A percentile compares a stretch with the other conserved stretches of the same genome.
These are phyloP conservation scores for Bombus superbus DNA, from an alignment of 1,140 invertebrate genomes.

Conservation along the genomic window DNA sequence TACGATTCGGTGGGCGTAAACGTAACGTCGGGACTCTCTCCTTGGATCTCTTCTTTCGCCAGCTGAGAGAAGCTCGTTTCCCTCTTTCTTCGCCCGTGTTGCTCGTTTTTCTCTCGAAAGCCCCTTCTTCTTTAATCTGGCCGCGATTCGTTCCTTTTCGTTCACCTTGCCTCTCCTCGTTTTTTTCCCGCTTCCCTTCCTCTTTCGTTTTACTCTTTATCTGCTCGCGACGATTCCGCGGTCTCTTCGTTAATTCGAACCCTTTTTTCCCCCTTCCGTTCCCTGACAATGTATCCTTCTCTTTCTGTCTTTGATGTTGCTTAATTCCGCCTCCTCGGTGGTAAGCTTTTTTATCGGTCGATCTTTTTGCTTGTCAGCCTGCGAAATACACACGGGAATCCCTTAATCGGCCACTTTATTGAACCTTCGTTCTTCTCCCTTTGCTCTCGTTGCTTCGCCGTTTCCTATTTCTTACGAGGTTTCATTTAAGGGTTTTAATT, in stretches of 20 bases:
- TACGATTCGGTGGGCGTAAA: slow-evolving; percentile 62
- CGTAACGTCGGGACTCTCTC: slow-evolving; percentile 41
- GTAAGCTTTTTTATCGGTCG: background rate
- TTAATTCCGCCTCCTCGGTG: slow-evolving; percentile 18
- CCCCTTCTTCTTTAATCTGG: slow-evolving; percentile 38
- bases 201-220: background rate
- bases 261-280: background rate
- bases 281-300: background rate
- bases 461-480: slow-evolving; percentile 2
- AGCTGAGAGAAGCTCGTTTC: slow-evolving; percentile 9
- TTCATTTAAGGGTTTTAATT: background rate
- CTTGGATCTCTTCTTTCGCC: slow-evolving; percentile 33
- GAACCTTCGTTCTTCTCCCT: background rate
- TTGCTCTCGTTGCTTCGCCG: background rate
- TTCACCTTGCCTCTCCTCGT: background rate
- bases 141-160: slow-evolving; percentile 43
- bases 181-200: background rate
- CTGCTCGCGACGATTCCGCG: background rate
- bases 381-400: slow-evolving; percentile 43
- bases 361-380: slow-evolving; percentile 1
- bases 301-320: slow-evolving; percentile 20
- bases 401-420: slow-evolving; percentile 47
- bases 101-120: slow-evolving; percentile 20
- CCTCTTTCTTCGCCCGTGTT: background rate
- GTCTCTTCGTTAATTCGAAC: slow-evolving; percentile 21